A percentile compares a stretch with the other conserved stretches of the same genome.
phyloP scores from a whole-genome alignment of 2,888 invertebrate species.

The Pseudococcus longispinus region DNA sequence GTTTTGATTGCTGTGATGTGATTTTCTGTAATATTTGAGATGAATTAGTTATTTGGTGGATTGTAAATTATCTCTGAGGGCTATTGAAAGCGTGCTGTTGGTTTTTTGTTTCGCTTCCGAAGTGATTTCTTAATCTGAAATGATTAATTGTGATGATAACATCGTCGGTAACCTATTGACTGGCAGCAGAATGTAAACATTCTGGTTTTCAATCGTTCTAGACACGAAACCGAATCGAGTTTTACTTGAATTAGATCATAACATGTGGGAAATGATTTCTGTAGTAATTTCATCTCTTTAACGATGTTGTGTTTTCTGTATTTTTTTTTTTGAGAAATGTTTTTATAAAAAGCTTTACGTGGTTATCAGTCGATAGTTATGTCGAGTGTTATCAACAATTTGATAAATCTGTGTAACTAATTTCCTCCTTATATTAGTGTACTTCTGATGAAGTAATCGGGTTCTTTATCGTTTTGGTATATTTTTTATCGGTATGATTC shows the following conservation, averaged over 20 bases:
- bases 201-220: neutral
- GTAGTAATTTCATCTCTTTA: neutral
- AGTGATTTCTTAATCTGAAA: neutral
- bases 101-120: neutral
- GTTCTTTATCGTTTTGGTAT: neutral
- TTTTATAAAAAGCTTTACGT: neutral
- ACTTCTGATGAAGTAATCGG: neutral
- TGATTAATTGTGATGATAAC: neutral
- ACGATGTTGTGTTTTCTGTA: neutral
- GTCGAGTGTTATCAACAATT: neutral
- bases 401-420: neutral
- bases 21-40: neutral
- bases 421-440: neutral
- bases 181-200: slow-evolving; percentile 6
- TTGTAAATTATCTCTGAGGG: neutral
- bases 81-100: neutral
- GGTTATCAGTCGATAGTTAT: neutral
- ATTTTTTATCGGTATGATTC: neutral
- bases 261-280: neutral
- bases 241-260: neutral
- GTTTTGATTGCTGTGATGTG: neutral
- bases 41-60: neutral
- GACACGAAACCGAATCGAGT: slow-evolving; percentile 13
- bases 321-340: neutral
- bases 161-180: neutral